Evolutionary conservation across 2,113 vertebrate species (phyloP).

Genomic region (Eudyptes chrysolophus): DNA sequence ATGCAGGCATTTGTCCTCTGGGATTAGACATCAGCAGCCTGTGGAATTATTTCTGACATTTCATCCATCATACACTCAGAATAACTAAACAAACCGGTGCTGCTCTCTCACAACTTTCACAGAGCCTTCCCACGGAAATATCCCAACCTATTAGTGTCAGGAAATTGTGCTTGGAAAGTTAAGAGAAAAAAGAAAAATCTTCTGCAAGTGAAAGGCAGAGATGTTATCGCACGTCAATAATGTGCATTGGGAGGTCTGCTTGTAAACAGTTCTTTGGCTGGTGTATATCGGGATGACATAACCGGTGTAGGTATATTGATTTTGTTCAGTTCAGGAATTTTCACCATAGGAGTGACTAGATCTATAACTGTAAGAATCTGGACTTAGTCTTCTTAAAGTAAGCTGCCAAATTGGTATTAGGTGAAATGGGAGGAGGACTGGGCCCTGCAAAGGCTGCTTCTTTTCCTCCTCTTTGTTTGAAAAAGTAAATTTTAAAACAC

Average conservation of each 20-base stretch:
- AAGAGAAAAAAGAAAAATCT: constrained; percentile 17
- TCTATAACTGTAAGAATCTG: background rate
- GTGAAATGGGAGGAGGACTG: background rate
- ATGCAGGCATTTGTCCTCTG: background rate
- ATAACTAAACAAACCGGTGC: constrained; percentile 25
- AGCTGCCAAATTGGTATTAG: background rate
- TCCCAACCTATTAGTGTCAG: constrained; percentile 21
- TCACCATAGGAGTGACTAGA: background rate
- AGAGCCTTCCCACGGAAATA: constrained; percentile 24
- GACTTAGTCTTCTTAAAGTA: background rate
- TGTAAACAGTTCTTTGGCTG: background rate
- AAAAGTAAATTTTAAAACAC: background rate
- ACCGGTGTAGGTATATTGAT: background rate
- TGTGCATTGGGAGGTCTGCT: background rate
- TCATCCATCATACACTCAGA: constrained; percentile 53
- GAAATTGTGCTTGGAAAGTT: constrained; percentile 19
- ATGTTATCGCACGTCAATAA: background rate
- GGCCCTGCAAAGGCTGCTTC: background rate
- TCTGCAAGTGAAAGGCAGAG: constrained; percentile 1
- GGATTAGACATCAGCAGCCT: constrained; percentile 33
- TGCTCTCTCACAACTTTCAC: constrained; percentile 28
- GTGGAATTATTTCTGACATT: constrained; percentile 49
- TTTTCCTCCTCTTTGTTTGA: background rate
- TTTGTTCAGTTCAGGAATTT: background rate
- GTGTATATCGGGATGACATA: background rate